These are phyloP conservation scores for Zygaena filipendulae DNA, from an alignment of 2,888 invertebrate genomes.

Conservation along the genomic window DNA sequence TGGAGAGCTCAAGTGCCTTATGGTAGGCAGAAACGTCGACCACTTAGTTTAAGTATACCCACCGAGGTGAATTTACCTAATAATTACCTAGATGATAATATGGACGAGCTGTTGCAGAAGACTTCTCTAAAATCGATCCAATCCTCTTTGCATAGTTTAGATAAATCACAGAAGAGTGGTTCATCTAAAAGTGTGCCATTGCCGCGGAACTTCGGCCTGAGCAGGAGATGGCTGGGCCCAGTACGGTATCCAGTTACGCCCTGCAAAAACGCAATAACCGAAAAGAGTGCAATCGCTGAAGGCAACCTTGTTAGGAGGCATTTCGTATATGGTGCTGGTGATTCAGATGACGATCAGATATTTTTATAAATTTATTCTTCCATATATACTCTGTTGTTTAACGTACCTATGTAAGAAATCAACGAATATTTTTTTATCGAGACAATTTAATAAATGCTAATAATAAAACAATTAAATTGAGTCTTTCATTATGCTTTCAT, in stretches of 20 bases:
- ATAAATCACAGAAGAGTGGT: constrained; percentile 38
- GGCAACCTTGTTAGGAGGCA: constrained; percentile 49
- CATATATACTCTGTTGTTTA: no score
- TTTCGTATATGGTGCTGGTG: constrained; percentile 59
- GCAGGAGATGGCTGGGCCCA: constrained; percentile 72
- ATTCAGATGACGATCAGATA: constrained; percentile 73
- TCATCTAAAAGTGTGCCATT: constrained; percentile 57
- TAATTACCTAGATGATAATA: constrained; percentile 35
- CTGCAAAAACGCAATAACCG: constrained; percentile 45
- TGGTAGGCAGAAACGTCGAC: constrained; percentile 41
- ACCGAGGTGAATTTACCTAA: constrained; percentile 43
- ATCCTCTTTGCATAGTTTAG: constrained; percentile 44
- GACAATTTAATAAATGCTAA: no score
- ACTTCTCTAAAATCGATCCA: constrained; percentile 51
- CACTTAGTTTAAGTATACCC: constrained; percentile 56
- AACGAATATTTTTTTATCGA: no score
- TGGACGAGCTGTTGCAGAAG: constrained; percentile 33
- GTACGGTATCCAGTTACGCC: constrained; percentile 75
- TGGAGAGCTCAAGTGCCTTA: constrained; percentile 45
- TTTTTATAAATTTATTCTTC: constrained; percentile 55
- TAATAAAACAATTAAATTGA: no score
- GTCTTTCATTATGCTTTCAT: no score
- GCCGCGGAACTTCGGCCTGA: constrained; percentile 68
- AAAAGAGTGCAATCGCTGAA: constrained; percentile 36
- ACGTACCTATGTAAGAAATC: no score